Conservation (phyloP, 2,888 invertebrate species). For the Odontothrips loti region DNA sequence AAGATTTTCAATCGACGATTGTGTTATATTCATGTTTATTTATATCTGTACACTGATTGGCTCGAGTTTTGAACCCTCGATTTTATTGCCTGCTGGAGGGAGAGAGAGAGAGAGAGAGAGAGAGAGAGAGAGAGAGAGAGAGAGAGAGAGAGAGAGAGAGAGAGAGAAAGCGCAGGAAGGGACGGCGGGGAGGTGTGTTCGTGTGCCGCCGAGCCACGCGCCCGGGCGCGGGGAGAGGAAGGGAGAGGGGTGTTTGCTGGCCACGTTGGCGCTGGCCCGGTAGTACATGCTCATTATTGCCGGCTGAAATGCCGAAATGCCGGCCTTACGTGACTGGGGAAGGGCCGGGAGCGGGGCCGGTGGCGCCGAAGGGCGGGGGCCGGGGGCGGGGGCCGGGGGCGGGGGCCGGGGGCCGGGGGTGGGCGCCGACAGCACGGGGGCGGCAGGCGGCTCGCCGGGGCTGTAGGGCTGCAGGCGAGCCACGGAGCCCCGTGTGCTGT, state of each 20-base stretch:
- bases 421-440: background rate
- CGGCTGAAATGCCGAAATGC: slow-evolving; percentile 13
- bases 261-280: background rate
- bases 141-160: slow-evolving; percentile 1
- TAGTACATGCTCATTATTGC: slow-evolving; percentile 22
- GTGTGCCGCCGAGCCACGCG: background rate
- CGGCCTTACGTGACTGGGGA: slow-evolving; percentile 13
- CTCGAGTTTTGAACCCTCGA: no score
- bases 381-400: background rate
- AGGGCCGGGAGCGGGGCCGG: background rate
- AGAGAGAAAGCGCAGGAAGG: background rate
- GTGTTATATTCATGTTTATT: no score
- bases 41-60: no score
- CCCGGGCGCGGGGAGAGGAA: no score
- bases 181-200: background rate
- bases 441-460: no score
- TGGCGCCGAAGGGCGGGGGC: background rate
- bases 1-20: no score
- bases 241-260: background rate
- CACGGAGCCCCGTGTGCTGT: background rate
- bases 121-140: background rate
- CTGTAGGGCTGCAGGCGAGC: no score
- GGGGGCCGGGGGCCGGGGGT: background rate
- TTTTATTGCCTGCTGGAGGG: no score
- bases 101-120: background rate